Evolutionary conservation across 1,140 invertebrate species (phyloP).

Genomic region (fruit fly (Drosophila melanogaster)): DNA sequence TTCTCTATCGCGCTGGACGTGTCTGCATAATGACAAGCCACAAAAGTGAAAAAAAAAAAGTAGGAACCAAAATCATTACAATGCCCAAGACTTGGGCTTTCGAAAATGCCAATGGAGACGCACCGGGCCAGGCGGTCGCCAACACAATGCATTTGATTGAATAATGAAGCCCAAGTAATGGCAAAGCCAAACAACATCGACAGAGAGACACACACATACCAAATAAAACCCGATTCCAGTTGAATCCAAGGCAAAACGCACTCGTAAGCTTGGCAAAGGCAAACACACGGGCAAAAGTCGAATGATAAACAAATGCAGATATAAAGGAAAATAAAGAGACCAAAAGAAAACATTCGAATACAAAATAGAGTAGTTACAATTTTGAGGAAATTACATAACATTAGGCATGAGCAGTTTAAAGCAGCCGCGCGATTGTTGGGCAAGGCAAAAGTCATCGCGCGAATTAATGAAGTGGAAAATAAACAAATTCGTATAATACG

Average conservation of each 20-base stretch:
- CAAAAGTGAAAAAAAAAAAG: constrained; percentile 23
- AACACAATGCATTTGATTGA: constrained; percentile 75
- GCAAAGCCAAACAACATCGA: constrained; percentile 63
- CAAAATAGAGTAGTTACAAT: constrained; percentile 64
- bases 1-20: constrained; percentile 1
- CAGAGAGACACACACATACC: constrained; percentile 16
- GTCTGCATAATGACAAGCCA: constrained; percentile 30
- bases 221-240: constrained; percentile 33
- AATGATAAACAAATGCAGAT: constrained; percentile 51
- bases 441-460: constrained; percentile 58
- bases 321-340: constrained; percentile 40
- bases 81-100: neutral
- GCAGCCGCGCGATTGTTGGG: constrained; percentile 22
- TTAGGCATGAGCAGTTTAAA: constrained; percentile 31
- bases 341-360: constrained; percentile 50
- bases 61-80: constrained; percentile 32
- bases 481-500: constrained; percentile 72
- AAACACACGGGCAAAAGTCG: constrained; percentile 26
- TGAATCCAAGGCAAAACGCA: constrained; percentile 50
- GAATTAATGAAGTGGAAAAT: constrained; percentile 80
- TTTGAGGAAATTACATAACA: constrained; percentile 77
- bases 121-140: constrained; percentile 21
- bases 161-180: constrained; percentile 73
- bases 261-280: constrained; percentile 32
- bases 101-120: neutral